Percentiles rank a stretch among this genome's conserved stretches.
Conservation (phyloP, 2,888 invertebrate genomes). For the Eilema sororculum region DNA sequence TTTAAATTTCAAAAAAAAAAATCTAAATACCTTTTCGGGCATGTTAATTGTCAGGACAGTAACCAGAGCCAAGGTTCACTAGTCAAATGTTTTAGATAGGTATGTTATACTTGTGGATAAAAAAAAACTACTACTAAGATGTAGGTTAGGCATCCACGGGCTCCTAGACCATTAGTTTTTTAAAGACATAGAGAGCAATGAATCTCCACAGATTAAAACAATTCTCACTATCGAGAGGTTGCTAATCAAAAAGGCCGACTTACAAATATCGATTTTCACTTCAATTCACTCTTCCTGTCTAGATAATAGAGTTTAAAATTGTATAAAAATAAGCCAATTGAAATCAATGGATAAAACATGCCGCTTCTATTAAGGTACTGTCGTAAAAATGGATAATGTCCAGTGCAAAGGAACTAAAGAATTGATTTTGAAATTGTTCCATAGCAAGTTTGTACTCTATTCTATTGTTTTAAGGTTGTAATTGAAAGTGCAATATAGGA, state of each 20-base stretch:
- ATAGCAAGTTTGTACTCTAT: slow-evolving; percentile 38
- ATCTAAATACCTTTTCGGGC: too few species aligned
- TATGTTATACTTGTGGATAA: too few species aligned
- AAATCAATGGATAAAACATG: slow-evolving; percentile 53
- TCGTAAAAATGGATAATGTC: slow-evolving; percentile 75
- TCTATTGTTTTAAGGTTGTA: slow-evolving; percentile 41
- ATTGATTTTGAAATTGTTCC: slow-evolving; percentile 60
- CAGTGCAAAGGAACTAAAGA: slow-evolving; percentile 56
- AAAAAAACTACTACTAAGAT: too few species aligned
- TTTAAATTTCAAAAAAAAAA: too few species aligned
- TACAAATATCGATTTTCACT: slow-evolving; percentile 25
- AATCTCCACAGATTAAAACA: slow-evolving; percentile 59
- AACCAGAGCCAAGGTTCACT: too few species aligned
- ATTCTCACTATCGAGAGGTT: slow-evolving; percentile 59
- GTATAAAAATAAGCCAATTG: slow-evolving; percentile 23
- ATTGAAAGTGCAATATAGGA: slow-evolving; percentile 30
- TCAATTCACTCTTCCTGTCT: slow-evolving; percentile 34
- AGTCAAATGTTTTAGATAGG: too few species aligned
- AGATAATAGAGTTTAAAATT: slow-evolving; percentile 45
- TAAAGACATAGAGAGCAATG: slow-evolving; percentile 36
- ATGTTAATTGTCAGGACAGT: too few species aligned
- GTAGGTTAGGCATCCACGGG: neutral
- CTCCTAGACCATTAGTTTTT: slow-evolving; percentile 24
- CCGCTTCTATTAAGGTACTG: slow-evolving; percentile 67
- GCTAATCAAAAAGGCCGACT: slow-evolving; percentile 65